Conservation (phyloP, 2,888 invertebrate genomes). For the Apoda limacodes region DNA sequence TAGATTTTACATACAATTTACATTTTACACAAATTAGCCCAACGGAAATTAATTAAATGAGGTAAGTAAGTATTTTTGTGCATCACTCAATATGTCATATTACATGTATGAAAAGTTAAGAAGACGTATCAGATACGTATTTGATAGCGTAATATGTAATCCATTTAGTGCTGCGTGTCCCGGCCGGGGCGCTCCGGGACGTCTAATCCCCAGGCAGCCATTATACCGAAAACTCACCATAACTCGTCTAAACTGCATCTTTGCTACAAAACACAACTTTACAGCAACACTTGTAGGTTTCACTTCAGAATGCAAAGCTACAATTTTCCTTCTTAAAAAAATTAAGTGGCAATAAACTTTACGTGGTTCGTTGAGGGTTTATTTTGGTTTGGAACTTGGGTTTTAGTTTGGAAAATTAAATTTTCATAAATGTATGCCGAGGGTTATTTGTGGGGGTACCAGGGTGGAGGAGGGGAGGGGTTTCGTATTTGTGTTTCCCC, state of each 20-base stretch:
- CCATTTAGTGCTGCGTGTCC: conserved; percentile 55
- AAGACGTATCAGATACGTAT: too few relatives aligned
- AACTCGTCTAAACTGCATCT: conserved; percentile 33
- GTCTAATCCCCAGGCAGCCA: conserved; percentile 62
- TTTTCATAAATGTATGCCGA: conserved; percentile 55
- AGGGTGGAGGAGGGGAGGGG: conserved; percentile 22
- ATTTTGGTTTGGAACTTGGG: conserved; percentile 40
- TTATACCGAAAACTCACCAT: conserved; percentile 58
- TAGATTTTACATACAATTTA: too few relatives aligned
- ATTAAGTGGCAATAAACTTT: conserved; percentile 54
- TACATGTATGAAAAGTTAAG: too few relatives aligned
- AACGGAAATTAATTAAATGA: too few relatives aligned
- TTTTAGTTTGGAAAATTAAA: conserved; percentile 59
- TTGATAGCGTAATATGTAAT: conserved; percentile 51
- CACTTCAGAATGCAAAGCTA: conserved; percentile 36
- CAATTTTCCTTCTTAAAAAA: conserved; percentile 33
- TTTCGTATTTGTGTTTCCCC: conserved; percentile 52
- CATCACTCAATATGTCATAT: too few relatives aligned
- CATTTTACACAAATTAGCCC: too few relatives aligned
- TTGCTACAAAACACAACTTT: conserved; percentile 32
- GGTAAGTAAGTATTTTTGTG: too few relatives aligned
- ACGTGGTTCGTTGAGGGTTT: conserved; percentile 45
- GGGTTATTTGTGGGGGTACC: conserved; percentile 22
- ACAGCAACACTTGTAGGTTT: conserved; percentile 32
- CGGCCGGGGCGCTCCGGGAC: conserved; percentile 42